Conservation (phyloP, 2,113 vertebrate species). For the Cyanistes caeruleus region DNA sequence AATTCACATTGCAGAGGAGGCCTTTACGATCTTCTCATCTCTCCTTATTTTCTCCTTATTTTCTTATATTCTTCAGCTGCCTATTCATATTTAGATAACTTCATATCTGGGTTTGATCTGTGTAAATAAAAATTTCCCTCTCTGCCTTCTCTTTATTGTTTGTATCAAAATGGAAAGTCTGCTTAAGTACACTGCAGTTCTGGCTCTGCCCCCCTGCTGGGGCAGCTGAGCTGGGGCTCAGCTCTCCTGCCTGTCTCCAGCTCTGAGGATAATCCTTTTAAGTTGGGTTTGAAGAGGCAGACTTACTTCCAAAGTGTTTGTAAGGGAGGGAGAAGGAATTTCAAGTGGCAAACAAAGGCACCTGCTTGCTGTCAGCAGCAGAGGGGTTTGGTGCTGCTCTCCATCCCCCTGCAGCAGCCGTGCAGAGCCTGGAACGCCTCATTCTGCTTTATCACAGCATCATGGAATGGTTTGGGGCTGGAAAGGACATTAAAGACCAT, state of each 20-base stretch:
- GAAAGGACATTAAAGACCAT: background rate
- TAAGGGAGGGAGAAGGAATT: background rate
- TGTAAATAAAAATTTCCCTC: background rate
- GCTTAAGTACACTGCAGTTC: background rate
- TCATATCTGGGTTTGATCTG: background rate
- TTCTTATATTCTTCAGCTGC: background rate
- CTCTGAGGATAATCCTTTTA: background rate
- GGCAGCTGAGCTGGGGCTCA: background rate
- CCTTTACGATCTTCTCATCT: background rate
- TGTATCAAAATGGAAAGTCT: background rate
- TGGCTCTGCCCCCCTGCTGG: background rate
- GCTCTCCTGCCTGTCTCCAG: background rate
- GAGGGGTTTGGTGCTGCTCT: background rate
- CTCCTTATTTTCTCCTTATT: background rate
- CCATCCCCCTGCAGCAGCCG: background rate
- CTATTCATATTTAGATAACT: background rate
- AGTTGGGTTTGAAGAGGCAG: background rate
- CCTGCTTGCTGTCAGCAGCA: background rate
- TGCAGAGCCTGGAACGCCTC: rapidly evolving
- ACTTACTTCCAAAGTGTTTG: background rate
- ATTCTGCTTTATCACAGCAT: rapidly evolving
- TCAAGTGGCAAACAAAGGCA: background rate
- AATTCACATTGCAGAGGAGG: background rate
- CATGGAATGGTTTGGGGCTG: background rate
- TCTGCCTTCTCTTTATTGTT: background rate